Conservation (phyloP, 2,888 invertebrate species). For the Dasysyrphus albostriatus region DNA sequence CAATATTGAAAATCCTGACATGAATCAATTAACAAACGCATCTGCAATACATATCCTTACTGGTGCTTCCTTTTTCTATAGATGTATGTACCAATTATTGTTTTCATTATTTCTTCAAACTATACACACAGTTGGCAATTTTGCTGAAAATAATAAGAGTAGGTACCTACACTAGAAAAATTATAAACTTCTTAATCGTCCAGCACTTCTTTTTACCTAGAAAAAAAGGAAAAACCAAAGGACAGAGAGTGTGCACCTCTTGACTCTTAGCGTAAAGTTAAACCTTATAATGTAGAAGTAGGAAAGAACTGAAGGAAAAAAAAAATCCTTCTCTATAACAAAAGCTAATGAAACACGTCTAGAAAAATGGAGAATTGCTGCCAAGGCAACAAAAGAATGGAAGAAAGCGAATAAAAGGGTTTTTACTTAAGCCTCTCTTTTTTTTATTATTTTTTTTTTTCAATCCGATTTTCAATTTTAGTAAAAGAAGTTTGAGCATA, state of each 20-base stretch:
- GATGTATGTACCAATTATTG: too few species aligned
- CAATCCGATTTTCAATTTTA: slow-evolving; percentile 63
- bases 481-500: slow-evolving; percentile 18
- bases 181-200: slow-evolving; percentile 62
- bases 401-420: background rate
- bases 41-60: background rate
- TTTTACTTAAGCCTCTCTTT: slow-evolving; percentile 33
- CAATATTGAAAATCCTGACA: too few species aligned
- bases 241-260: background rate
- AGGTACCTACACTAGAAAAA: slow-evolving; percentile 48
- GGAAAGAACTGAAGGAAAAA: background rate
- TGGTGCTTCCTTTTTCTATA: background rate
- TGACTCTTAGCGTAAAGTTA: slow-evolving; percentile 6
- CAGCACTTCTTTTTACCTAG: slow-evolving; percentile 1
- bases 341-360: slow-evolving; percentile 69
- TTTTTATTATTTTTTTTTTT: background rate
- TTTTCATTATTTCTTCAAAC: background rate
- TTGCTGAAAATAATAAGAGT: slow-evolving; percentile 57
- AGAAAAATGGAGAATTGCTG: slow-evolving; percentile 44
- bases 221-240: slow-evolving; percentile 22
- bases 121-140: slow-evolving; percentile 36
- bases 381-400: slow-evolving; percentile 17
- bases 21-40: background rate
- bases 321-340: slow-evolving; percentile 18
- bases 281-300: background rate